These are phyloP conservation scores for Heliopora coerulea DNA, from an alignment of 92 coral and sea anemone species.

Conservation along the genomic window DNA sequence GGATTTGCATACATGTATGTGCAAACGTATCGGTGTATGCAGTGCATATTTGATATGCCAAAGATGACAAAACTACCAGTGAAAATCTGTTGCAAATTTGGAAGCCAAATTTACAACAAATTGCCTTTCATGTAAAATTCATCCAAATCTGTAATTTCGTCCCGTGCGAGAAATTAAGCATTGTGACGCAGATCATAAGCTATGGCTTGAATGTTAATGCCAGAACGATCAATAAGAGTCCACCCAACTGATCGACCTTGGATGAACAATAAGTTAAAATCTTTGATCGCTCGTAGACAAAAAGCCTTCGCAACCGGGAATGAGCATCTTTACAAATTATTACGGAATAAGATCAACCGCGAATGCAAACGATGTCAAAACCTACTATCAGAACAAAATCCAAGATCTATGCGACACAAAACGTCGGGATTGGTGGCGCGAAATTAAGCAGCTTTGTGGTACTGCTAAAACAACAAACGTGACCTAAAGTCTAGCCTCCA, in stretches of 20 bases:
- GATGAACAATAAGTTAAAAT: conserved; percentile 44
- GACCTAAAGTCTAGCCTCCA: conserved; percentile 40
- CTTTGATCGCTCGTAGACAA: conserved; percentile 46
- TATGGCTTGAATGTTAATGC: conserved; percentile 45
- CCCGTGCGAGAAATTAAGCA: conserved; percentile 48
- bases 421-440: conserved; percentile 56
- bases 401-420: conserved; percentile 33
- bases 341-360: conserved; percentile 58
- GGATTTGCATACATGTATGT: too few relatives aligned
- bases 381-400: conserved; percentile 49
- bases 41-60: too few relatives aligned
- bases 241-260: conserved; percentile 53
- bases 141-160: too few relatives aligned
- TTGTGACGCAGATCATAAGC: conserved; percentile 54
- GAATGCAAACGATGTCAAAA: conserved; percentile 54
- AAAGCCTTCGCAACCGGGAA: conserved; percentile 57
- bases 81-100: too few relatives aligned
- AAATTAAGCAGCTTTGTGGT: conserved; percentile 50
- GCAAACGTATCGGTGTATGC: too few relatives aligned
- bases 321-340: conserved; percentile 24
- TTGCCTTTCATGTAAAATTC: too few relatives aligned
- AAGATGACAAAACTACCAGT: too few relatives aligned
- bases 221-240: conserved; percentile 43
- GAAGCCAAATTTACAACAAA: too few relatives aligned
- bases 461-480: conserved; percentile 31